phyloP scores from a whole-genome alignment of 64 coral and sea anemone genomes.

The Stichodactyla helianthus region DNA sequence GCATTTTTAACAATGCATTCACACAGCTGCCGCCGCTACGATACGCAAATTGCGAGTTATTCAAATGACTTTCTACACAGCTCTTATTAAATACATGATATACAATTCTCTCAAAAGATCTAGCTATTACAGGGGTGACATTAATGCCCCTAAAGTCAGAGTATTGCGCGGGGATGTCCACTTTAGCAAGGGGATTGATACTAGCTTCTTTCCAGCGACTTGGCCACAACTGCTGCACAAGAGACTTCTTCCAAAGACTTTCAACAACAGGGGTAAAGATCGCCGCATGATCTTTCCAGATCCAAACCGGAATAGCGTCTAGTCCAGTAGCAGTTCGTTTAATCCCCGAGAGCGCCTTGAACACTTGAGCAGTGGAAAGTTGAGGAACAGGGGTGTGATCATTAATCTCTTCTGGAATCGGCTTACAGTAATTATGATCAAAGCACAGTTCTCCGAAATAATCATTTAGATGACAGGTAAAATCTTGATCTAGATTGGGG shows the following conservation, averaged over 20 bases:
- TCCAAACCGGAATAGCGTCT: constrained; percentile 11
- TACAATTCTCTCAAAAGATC: constrained; percentile 34
- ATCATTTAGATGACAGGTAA: too few relatives aligned
- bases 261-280: neutral
- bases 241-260: constrained; percentile 27
- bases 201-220: constrained; percentile 13
- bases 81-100: neutral
- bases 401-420: too few relatives aligned
- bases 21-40: constrained; percentile 33
- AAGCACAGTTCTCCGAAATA: too few relatives aligned
- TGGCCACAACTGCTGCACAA: constrained; percentile 16
- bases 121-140: constrained; percentile 48
- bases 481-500: too few relatives aligned
- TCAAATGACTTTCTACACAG: neutral
- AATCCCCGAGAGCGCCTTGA: neutral
- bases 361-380: neutral
- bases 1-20: constrained; percentile 50
- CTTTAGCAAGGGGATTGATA: constrained; percentile 27
- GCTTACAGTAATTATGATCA: too few relatives aligned
- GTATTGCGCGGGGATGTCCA: neutral
- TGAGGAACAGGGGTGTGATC: too few relatives aligned
- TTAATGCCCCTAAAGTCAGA: too few relatives aligned
- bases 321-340: constrained; percentile 44
- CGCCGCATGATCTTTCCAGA: constrained; percentile 24
- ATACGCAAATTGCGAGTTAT: constrained; percentile 31